These are phyloP conservation scores for Tuberolachnus salignus DNA, from an alignment of 2,888 invertebrate genomes.

Conservation along the genomic window DNA sequence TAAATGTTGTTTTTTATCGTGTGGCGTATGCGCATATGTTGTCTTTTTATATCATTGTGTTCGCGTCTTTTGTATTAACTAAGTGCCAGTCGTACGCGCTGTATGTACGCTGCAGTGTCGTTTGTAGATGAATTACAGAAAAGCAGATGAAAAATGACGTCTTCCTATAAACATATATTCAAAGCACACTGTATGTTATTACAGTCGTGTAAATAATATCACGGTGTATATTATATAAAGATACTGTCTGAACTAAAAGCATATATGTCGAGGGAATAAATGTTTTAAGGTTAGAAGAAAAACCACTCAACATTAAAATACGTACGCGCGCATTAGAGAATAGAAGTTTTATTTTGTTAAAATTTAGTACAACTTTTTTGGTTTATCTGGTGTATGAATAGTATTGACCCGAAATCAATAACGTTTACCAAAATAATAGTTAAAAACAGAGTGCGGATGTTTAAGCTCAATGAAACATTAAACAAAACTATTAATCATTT, in stretches of 20 bases:
- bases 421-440: too few species aligned
- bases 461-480: too few species aligned
- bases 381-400: background rate
- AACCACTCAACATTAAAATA: slow-evolving; percentile 47
- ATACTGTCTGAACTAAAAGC: slow-evolving; percentile 38
- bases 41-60: slow-evolving; percentile 3
- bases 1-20: background rate
- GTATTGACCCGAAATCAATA: too few species aligned
- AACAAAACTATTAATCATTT: too few species aligned
- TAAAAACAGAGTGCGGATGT: background rate
- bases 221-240: too few species aligned
- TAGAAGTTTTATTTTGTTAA: too few species aligned
- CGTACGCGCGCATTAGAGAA: slow-evolving; percentile 3
- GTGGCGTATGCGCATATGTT: background rate
- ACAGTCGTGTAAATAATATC: too few species aligned
- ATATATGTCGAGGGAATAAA: slow-evolving; percentile 33
- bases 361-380: background rate
- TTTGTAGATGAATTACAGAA: slow-evolving; percentile 21
- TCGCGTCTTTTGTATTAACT: slow-evolving; percentile 19
- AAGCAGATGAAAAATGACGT: slow-evolving; percentile 39
- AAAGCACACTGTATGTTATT: slow-evolving; percentile 4
- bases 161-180: slow-evolving; percentile 24
- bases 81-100: background rate
- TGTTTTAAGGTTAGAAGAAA: slow-evolving; percentile 20
- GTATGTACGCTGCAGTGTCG: background rate